These are phyloP conservation scores for Haliaeetus leucogaster DNA, from an alignment of 2,113 vertebrate genomes.

Conservation along the genomic window DNA sequence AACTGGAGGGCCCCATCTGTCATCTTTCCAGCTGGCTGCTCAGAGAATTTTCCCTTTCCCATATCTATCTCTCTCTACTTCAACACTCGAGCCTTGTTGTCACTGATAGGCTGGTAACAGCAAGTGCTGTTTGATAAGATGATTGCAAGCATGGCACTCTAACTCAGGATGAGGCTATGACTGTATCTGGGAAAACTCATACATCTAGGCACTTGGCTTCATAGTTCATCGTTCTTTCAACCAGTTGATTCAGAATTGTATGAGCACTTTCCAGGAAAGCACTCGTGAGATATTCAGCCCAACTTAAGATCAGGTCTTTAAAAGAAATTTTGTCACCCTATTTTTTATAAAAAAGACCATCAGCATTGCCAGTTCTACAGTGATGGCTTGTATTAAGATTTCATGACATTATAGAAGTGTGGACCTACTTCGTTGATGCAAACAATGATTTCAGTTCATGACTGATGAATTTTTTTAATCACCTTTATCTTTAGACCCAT, in stretches of 20 bases:
- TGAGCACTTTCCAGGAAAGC: background rate
- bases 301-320: background rate
- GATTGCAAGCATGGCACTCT: background rate
- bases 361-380: background rate
- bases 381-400: background rate
- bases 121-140: background rate
- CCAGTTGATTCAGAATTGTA: background rate
- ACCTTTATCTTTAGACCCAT: background rate
- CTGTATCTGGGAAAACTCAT: background rate
- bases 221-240: background rate
- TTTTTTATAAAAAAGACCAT: background rate
- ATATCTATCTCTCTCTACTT: background rate
- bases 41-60: background rate
- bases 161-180: slow-evolving; percentile 1
- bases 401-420: background rate
- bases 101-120: background rate
- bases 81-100: background rate
- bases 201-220: background rate
- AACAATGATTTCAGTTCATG: background rate
- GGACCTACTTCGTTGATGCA: background rate
- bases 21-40: background rate
- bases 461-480: background rate
- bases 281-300: background rate
- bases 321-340: background rate
- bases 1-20: background rate